Base-by-base conservation (phyloP, 2,113 vertebrate genomes). In the Rousettus leschenaultii region DNA sequence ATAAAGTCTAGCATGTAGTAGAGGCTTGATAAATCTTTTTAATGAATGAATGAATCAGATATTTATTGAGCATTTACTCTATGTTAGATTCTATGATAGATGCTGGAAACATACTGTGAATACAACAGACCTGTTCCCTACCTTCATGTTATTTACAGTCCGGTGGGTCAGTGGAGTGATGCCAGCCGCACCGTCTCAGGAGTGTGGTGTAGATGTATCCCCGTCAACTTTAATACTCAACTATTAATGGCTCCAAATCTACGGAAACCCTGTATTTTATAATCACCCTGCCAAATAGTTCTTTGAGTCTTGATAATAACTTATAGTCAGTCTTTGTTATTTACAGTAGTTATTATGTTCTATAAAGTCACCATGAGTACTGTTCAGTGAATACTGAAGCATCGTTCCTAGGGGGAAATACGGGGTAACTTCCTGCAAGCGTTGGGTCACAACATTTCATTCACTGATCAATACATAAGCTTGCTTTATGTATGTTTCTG, bases 401-500 rank as follows among this genome's bases (percentile, higher is more conserved):
- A 33, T 73, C 30, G 16, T 5, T 40, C 45, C 18, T 65, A 35
- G 13, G 7, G 1, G 0, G 30, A 40, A 45, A 83, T 22, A 84
- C 9, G 68, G 15, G 18, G 33, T 66, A 57, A 45, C 48, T 84
- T 66, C 14, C 48, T 84, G 14, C 26, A 18, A 84, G 55, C 45
- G 26, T 94, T 7, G 2, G 35, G 16, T 40, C 43, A 43, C 55
- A 53, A 63, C 21, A 18, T 94, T 43, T 83, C 33, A 65, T 84
- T 51, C 35, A 19, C 18, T 14, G 9, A n/a, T 84, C 59, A 57
- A 45, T 11, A 71, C 1, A 5, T 26, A 14, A 53, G 35, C 6
- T 65, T 66, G 21, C 43, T 75, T 92, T 65, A 57, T 82, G 77
- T 45, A 13, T 66, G 5, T 89, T 94, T 89, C 48, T 89, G 12